These are phyloP conservation scores for Pampusana beccarii DNA, from an alignment of 2,113 vertebrate genomes.

Conservation along the genomic window DNA sequence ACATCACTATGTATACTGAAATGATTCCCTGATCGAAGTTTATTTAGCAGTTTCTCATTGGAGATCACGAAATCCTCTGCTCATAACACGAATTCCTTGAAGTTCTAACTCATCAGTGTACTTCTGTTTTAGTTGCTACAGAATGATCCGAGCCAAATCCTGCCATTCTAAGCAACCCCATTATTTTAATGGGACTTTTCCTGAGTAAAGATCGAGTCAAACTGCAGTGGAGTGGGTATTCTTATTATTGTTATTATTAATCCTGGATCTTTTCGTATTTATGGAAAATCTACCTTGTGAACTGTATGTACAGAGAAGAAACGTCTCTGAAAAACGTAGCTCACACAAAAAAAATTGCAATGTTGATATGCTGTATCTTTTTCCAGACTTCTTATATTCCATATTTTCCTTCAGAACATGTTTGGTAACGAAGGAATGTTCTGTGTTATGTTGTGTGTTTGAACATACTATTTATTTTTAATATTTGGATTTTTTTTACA, in stretches of 20 bases:
- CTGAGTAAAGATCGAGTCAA: not conserved
- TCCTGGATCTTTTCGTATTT: slow-evolving; percentile 67
- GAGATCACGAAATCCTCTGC: slow-evolving; percentile 43
- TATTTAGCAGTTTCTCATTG: slow-evolving; percentile 9
- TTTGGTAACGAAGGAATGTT: slow-evolving; percentile 54
- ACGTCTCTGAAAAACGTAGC: slow-evolving; percentile 58
- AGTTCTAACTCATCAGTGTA: slow-evolving; percentile 56
- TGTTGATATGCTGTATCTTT: not conserved
- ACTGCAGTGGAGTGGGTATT: slow-evolving; percentile 29
- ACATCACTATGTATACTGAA: not conserved
- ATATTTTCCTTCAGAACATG: slow-evolving; percentile 29
- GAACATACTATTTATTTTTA: slow-evolving; percentile 64
- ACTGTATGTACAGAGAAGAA: slow-evolving; percentile 55
- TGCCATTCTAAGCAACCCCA: not conserved
- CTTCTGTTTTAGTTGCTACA: slow-evolving; percentile 67
- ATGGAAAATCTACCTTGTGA: slow-evolving; percentile 67
- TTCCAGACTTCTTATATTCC: slow-evolving; percentile 40
- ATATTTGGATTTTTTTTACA: slow-evolving; percentile 62
- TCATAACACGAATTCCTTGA: slow-evolving; percentile 29
- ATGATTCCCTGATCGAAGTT: not conserved
- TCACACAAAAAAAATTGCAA: slow-evolving; percentile 7
- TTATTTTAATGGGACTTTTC: slow-evolving; percentile 17
- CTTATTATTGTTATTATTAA: slow-evolving; percentile 24
- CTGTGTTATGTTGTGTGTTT: slow-evolving; percentile 37
- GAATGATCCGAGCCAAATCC: slow-evolving; percentile 42